Conservation (phyloP, 2,797 vertebrate genomes). For the Pseudotriccus pelzelni region DNA sequence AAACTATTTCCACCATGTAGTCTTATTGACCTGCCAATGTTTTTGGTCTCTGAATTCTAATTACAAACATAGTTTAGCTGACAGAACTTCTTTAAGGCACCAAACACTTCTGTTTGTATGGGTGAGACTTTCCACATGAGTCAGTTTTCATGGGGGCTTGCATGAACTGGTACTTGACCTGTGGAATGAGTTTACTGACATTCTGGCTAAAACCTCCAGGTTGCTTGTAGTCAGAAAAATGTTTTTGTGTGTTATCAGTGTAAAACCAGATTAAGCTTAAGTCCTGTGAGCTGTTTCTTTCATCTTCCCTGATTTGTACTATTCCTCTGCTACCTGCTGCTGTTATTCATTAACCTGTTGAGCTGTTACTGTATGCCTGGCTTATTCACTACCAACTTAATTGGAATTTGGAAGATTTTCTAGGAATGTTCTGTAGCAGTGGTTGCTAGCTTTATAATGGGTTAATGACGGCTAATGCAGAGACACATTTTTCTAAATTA, state of each 20-base stretch:
- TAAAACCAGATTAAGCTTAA: neutral
- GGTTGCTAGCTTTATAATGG: neutral
- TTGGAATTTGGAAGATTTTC: neutral
- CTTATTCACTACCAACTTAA: neutral
- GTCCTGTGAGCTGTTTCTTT: neutral
- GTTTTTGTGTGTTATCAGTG: neutral
- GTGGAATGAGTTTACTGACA: neutral
- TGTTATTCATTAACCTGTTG: neutral
- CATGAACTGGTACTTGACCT: neutral
- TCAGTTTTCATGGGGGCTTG: neutral
- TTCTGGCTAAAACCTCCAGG: neutral
- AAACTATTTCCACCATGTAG: neutral
- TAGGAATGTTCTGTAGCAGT: neutral
- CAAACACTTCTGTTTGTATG: neutral
- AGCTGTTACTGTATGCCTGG: neutral
- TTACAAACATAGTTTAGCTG: neutral
- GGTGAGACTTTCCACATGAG: neutral
- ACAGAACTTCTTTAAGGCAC: neutral
- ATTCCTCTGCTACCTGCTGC: neutral
- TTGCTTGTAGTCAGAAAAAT: neutral
- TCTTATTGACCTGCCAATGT: rapidly evolving
- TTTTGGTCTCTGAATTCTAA: neutral
- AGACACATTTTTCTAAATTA: neutral
- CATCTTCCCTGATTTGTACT: neutral
- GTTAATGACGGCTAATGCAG: neutral